Conservation (phyloP, 2,888 invertebrate species). For the Apamea crenata region DNA sequence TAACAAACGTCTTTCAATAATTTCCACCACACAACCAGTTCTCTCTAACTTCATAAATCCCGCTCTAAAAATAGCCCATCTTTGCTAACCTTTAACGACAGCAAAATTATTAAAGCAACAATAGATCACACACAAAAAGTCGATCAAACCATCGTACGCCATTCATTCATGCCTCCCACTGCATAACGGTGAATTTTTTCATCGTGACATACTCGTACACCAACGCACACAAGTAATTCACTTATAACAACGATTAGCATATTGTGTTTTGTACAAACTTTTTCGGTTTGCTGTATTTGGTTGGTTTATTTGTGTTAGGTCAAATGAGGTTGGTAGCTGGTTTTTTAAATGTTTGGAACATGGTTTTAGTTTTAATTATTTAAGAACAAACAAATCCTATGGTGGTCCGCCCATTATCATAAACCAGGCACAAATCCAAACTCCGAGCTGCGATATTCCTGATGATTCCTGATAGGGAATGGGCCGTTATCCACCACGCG, state of each 20-base stretch:
- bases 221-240: constrained; percentile 68
- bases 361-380: neutral
- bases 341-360: constrained; percentile 3
- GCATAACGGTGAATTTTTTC: constrained; percentile 67
- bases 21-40: constrained; percentile 6
- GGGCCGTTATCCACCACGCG: too few relatives aligned
- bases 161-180: constrained; percentile 64
- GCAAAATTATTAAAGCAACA: constrained; percentile 55
- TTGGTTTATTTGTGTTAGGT: constrained; percentile 20
- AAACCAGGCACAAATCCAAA: neutral
- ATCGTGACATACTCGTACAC: constrained; percentile 55
- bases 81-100: constrained; percentile 43
- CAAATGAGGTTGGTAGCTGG: constrained; percentile 29
- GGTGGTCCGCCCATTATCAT: neutral
- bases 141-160: constrained; percentile 53
- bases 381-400: neutral
- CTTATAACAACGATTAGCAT: constrained; percentile 74
- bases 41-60: constrained; percentile 1
- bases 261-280: constrained; percentile 68
- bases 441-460: too few relatives aligned
- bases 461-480: too few relatives aligned
- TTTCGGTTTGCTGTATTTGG: constrained; percentile 29
- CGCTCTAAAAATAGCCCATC: constrained; percentile 40
- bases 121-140: constrained; percentile 66
- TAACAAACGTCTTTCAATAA: neutral